Conservation (phyloP, 2,888 invertebrate species). For the Meteorus cinctellus region DNA sequence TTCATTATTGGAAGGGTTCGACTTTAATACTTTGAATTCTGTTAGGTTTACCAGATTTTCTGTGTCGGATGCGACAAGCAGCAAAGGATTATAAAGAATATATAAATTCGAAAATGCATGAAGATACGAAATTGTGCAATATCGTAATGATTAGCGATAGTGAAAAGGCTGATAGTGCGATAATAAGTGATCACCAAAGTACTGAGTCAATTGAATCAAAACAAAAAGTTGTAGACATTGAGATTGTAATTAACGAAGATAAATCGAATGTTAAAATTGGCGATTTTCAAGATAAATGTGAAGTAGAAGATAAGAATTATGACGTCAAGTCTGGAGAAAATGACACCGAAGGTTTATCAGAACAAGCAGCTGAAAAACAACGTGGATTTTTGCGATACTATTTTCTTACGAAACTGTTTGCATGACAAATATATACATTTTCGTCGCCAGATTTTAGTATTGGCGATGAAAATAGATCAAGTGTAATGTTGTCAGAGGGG, state of each 20-base stretch:
- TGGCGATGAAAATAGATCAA: conserved; percentile 47
- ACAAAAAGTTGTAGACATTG: neutral
- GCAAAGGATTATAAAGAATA: conserved; percentile 79
- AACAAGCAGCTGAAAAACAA: conserved; percentile 55
- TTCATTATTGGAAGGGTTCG: neutral
- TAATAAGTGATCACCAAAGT: conserved; percentile 17
- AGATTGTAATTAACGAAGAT: neutral
- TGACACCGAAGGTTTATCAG: conserved; percentile 48
- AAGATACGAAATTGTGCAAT: conserved; percentile 11
- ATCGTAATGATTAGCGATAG: conserved; percentile 1
- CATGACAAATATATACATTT: conserved; percentile 60
- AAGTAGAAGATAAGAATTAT: conserved; percentile 16
- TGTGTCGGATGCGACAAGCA: conserved; percentile 81
- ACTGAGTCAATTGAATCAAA: conserved; percentile 12
- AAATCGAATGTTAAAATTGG: conserved; percentile 20
- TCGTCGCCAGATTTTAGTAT: conserved; percentile 42
- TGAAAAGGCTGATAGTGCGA: conserved; percentile 21
- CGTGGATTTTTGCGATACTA: conserved; percentile 65
- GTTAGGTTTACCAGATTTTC: conserved; percentile 84
- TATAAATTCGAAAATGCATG: conserved; percentile 59
- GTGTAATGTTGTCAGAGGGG: conserved; percentile 34
- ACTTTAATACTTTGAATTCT: neutral
- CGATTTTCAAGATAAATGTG: conserved; percentile 18
- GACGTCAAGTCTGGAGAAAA: conserved; percentile 41
- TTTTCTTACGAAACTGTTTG: conserved; percentile 66